These are phyloP conservation scores for Drosophila paramelanica DNA, from an alignment of 2,888 invertebrate genomes.

Conservation along the genomic window DNA sequence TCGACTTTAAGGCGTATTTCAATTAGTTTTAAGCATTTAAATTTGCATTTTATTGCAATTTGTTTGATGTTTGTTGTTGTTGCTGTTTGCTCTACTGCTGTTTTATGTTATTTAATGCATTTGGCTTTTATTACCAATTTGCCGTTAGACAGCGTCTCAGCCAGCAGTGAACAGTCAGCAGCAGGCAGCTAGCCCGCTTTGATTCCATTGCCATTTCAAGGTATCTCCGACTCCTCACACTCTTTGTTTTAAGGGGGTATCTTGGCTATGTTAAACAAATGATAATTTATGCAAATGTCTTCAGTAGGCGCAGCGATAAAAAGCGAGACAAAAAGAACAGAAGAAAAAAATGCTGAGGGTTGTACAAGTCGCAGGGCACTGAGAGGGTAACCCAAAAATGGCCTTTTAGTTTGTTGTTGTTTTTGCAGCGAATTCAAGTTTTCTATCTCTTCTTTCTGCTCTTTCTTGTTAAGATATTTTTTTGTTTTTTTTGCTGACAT, in stretches of 20 bases:
- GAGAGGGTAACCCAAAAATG: conserved; percentile 51
- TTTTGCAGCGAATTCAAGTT: conserved; percentile 30
- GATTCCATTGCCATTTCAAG: conserved; percentile 58
- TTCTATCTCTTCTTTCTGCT: conserved; percentile 9
- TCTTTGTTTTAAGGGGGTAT: conserved; percentile 13
- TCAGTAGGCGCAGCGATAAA: conserved; percentile 55
- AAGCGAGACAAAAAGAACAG: conserved; percentile 13
- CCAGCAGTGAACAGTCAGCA: background rate
- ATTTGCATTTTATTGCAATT: conserved; percentile 81
- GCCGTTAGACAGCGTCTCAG: conserved; percentile 36
- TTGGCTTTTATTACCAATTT: conserved; percentile 75
- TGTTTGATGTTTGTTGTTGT: conserved; percentile 65
- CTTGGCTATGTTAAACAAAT: conserved; percentile 75
- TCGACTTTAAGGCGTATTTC: conserved; percentile 61
- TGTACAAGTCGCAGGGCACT: conserved; percentile 48
- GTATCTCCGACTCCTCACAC: conserved; percentile 26
- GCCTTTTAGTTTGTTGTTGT: conserved; percentile 56
- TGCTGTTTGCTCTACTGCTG: conserved; percentile 27
- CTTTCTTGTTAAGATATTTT: conserved; percentile 6
- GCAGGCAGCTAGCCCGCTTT: conserved; percentile 19
- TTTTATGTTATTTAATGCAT: conserved; percentile 79
- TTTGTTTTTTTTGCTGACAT: conserved; percentile 66
- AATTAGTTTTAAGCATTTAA: conserved; percentile 53
- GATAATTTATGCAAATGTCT: conserved; percentile 83
- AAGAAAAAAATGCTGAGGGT: conserved; percentile 64